Percentiles rank a stretch among this genome's conserved stretches.
These are phyloP conservation scores for Notolepis coatsorum DNA, from an alignment of 2,797 vertebrate genomes.

Conservation along the genomic window DNA sequence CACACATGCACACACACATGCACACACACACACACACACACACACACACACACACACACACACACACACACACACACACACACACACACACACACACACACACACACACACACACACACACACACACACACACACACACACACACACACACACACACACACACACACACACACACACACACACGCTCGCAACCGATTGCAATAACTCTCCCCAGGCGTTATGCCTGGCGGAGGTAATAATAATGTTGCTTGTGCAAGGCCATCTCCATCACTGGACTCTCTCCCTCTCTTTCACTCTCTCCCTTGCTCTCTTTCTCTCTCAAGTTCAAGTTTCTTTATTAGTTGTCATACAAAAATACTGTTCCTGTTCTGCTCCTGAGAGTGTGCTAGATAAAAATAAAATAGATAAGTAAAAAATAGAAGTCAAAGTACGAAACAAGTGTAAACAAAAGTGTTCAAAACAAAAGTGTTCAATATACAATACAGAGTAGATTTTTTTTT, in stretches of 20 bases:
- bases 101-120: background rate
- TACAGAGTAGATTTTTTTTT: too few relatives aligned
- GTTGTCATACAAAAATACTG: constrained; percentile 62
- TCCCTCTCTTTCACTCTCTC: constrained; percentile 56
- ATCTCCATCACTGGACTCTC: constrained; percentile 26
- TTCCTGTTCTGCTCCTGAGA: too few relatives aligned
- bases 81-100: background rate
- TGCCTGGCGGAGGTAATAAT: too few relatives aligned
- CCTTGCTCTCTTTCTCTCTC: constrained; percentile 58
- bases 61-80: background rate
- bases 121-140: background rate
- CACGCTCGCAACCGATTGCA: too few relatives aligned
- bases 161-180: background rate
- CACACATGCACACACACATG: too few relatives aligned
- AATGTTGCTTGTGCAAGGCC: constrained; percentile 6
- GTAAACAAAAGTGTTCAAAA: too few relatives aligned
- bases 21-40: background rate
- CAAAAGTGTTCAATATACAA: too few relatives aligned
- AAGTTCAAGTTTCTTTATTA: constrained; percentile 68
- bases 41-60: background rate
- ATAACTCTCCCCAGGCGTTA: too few relatives aligned
- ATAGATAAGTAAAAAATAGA: too few relatives aligned
- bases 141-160: background rate
- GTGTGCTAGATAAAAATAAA: too few relatives aligned
- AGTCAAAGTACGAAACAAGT: too few relatives aligned